Evolutionary conservation across 2,888 invertebrate species (phyloP).

Genomic region (Candidula unifasciata): DNA sequence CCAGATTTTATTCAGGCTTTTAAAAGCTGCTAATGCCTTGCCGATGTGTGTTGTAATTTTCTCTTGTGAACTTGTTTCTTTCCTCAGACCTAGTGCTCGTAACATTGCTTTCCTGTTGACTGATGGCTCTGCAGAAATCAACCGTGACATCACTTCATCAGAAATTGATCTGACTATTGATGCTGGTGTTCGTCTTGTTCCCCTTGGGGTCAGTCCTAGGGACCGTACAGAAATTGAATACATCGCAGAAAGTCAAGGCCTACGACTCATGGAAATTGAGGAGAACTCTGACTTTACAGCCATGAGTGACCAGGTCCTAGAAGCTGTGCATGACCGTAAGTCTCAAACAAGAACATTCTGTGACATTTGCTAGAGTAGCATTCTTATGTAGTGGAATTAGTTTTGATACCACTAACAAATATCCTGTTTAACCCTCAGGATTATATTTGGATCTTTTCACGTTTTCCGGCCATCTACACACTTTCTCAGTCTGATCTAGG

Average conservation of each 20-base stretch:
- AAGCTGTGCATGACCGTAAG: conserved; percentile 56
- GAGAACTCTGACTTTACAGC: conserved; percentile 55
- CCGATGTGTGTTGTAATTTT: neutral
- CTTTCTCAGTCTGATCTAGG: too few relatives aligned
- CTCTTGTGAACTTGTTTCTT: neutral
- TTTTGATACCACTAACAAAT: too few relatives aligned
- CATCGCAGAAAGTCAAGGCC: conserved; percentile 67
- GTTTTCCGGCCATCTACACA: too few relatives aligned
- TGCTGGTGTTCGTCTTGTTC: conserved; percentile 69
- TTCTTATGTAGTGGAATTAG: neutral
- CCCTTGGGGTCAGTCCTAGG: conserved; percentile 69
- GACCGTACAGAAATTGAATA: conserved; percentile 66
- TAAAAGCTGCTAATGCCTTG: too few relatives aligned
- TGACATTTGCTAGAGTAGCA: neutral
- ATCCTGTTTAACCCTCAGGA: too few relatives aligned
- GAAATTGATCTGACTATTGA: conserved; percentile 72
- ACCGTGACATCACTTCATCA: conserved; percentile 65
- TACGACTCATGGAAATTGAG: conserved; percentile 62
- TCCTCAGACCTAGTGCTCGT: conserved; percentile 56
- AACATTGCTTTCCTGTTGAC: conserved; percentile 74
- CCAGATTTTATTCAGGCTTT: too few relatives aligned
- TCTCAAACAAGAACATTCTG: neutral
- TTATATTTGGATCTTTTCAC: too few relatives aligned
- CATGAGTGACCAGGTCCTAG: conserved; percentile 57
- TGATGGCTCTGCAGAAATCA: conserved; percentile 70